phyloP scores from a whole-genome alignment of 2,888 invertebrate species.

The Acrocera orbiculus region DNA sequence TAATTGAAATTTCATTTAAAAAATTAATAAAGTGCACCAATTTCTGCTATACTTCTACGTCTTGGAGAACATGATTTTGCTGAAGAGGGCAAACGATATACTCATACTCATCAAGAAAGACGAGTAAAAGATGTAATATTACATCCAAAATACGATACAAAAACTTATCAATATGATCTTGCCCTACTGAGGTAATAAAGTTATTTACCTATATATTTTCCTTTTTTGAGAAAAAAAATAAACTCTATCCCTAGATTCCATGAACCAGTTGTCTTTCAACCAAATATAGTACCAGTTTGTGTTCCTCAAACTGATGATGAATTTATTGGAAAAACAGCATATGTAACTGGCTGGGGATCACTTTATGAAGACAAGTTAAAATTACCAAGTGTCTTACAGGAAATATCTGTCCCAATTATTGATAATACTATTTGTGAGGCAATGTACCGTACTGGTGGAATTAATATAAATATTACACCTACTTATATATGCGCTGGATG shows the following conservation, averaged over 20 bases:
- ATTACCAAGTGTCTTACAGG: constrained; percentile 75
- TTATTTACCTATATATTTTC: not conserved
- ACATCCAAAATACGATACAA: constrained; percentile 80
- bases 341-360: constrained; percentile 85
- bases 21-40: constrained; percentile 52
- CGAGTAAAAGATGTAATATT: constrained; percentile 83
- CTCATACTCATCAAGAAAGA: constrained; percentile 72
- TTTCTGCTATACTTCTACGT: constrained; percentile 69
- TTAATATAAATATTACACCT: constrained; percentile 82
- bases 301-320: constrained; percentile 70
- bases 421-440: constrained; percentile 78
- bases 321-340: constrained; percentile 71
- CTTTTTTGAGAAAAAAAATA: not conserved
- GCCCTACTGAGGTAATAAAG: constrained; percentile 48
- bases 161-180: constrained; percentile 83
- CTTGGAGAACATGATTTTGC: constrained; percentile 82
- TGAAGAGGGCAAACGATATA: constrained; percentile 69
- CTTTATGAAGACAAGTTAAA: constrained; percentile 87
- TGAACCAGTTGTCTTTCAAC: constrained; percentile 79
- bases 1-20: constrained; percentile 1
- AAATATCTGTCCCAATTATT: constrained; percentile 83
- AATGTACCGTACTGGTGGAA: constrained; percentile 81
- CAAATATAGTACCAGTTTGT: constrained; percentile 80
- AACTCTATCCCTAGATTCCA: constrained; percentile 44
- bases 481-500: constrained; percentile 89